Percentiles rank a stretch among this genome's conserved stretches.
Conservation (phyloP, 1,140 invertebrate genomes). For the Varroa destructor region DNA sequence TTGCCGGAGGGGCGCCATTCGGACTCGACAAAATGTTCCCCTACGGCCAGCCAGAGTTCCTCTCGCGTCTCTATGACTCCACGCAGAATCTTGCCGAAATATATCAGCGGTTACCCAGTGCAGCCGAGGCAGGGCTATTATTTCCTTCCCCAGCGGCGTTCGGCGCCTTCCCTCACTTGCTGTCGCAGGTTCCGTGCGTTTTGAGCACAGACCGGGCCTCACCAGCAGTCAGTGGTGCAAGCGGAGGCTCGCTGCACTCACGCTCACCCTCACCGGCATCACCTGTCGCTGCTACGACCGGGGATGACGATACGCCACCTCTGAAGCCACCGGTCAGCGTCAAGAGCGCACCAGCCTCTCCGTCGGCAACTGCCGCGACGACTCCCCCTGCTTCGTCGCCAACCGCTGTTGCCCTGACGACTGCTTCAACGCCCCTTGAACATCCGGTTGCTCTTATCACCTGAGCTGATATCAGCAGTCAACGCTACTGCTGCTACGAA, state of each 20-base stretch:
- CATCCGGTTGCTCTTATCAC: too few relatives aligned
- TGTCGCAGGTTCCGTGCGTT: conserved; percentile 22
- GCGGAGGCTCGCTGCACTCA: conserved; percentile 24
- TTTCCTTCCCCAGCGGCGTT: conserved; percentile 2
- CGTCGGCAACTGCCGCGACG: too few relatives aligned
- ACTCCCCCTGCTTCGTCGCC: too few relatives aligned
- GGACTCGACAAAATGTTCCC: conserved; percentile 41
- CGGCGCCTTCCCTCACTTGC: conserved; percentile 13
- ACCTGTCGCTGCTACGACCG: background rate
- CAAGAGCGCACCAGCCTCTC: too few relatives aligned
- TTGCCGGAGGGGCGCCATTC: conserved; percentile 38
- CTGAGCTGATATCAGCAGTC: too few relatives aligned
- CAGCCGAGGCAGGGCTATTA: background rate
- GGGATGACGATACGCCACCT: too few relatives aligned
- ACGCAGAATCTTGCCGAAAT: conserved; percentile 44
- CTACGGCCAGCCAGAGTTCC: conserved; percentile 52
- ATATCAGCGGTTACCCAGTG: conserved; percentile 13
- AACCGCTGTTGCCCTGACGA: too few relatives aligned
- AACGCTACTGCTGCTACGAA: too few relatives aligned
- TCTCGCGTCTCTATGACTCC: conserved; percentile 61
- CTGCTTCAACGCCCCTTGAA: too few relatives aligned
- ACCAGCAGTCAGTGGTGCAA: conserved; percentile 6
- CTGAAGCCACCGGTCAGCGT: too few relatives aligned
- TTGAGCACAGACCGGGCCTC: conserved; percentile 13
- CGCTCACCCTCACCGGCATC: conserved; percentile 12